Base-by-base conservation (phyloP, 2,113 vertebrate genomes). In the Myiopsitta monachus region DNA sequence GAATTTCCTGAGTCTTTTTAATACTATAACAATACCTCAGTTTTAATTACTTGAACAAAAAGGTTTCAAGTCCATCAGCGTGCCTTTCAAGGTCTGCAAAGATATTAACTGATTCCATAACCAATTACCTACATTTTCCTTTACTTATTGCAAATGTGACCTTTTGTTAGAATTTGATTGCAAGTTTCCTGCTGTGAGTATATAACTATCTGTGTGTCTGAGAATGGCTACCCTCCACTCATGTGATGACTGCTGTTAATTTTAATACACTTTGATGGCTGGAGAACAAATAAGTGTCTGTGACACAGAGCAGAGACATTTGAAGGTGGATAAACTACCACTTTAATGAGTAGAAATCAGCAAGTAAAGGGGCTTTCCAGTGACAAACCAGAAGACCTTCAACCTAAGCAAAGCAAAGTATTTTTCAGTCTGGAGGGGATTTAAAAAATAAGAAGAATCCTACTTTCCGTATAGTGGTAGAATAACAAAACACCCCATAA, bases 111-210 rank as follows among this genome's bases (percentile, higher is more conserved):
- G 97, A 97, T 98, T 97, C 96, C 96, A 93, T 98, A 98, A 98
- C 99, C 99, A 99, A 99, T 99, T 99, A 99, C 99, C 98, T 98
- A 97, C 97, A 96, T 98, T 98, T 98, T 98, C 96, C 96, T 95
- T 97, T 96, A 98, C 98, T 99, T 98, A 98, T 99, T 99, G 99
- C 99, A 99, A 99, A 99, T 99, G 99, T 99, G 99, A 99, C 99
- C 99, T 99, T 99, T 99, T 96, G 97, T 97, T 98, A 97, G 97
- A 98, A 98, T 98, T 98, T 99, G 99, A 99, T 98, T 98, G 98
- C 98, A 97, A 98, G 98, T 98, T 98, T 98, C 98, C 98, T 95
- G 97, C 98, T 97, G 97, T 94, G 98, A 97, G 97, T 87, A 95
- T 96, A 96, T 97, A 97, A 96, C 96, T 89, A 96, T 96, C 81